Evolutionary conservation across 2,797 vertebrate species (phyloP).

Genomic region (Oophaga sylvatica): DNA sequence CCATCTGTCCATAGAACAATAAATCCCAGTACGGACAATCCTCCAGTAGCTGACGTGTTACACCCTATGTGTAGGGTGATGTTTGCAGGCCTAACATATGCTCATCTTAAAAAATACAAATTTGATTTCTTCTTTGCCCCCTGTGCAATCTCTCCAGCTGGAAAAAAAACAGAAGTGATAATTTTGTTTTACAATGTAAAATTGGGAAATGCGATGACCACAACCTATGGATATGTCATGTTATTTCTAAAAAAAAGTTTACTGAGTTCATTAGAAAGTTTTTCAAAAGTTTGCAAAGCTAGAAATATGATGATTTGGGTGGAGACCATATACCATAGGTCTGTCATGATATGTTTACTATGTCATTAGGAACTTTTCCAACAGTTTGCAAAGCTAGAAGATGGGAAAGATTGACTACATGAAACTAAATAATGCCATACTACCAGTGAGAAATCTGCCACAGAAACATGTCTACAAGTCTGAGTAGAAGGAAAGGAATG

Average conservation of each 20-base stretch:
- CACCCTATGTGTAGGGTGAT: not conserved
- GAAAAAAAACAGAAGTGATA: not conserved
- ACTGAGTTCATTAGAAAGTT: not conserved
- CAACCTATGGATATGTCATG: not conserved
- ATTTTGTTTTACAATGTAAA: not conserved
- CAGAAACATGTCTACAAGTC: too few relatives aligned
- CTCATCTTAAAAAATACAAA: not conserved
- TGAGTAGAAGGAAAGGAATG: too few relatives aligned
- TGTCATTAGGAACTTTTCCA: not conserved
- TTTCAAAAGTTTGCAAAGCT: too few relatives aligned
- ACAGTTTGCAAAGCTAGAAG: too few relatives aligned
- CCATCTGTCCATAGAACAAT: constrained; percentile 26
- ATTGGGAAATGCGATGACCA: not conserved
- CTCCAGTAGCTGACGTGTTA: not conserved
- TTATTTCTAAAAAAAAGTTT: not conserved
- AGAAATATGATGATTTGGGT: not conserved
- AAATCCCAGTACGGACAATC: not conserved
- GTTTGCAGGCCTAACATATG: not conserved
- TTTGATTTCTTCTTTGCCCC: not conserved
- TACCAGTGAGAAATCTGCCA: too few relatives aligned
- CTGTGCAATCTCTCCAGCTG: not conserved
- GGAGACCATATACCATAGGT: not conserved
- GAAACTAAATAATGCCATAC: too few relatives aligned
- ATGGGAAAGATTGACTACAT: too few relatives aligned
- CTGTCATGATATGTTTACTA: not conserved